A percentile compares a stretch with the other conserved stretches of the same genome.
Conservation (phyloP, 2,888 invertebrate species). For the Phengaris alcon region DNA sequence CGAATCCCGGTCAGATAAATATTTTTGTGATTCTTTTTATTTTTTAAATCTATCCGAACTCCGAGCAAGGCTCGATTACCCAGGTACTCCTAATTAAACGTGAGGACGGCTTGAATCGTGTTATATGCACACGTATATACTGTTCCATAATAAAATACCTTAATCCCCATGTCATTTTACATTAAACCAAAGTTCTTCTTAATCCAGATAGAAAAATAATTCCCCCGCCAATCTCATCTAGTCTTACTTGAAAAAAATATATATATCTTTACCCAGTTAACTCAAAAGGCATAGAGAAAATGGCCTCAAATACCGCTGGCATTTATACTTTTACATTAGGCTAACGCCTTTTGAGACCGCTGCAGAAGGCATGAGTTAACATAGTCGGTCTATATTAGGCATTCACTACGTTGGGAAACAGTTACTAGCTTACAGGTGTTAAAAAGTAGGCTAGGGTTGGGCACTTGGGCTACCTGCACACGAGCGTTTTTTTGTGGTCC, state of each 20-base stretch:
- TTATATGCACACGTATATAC: too few species aligned
- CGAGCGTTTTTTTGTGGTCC: too few species aligned
- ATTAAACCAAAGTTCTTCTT: too few species aligned
- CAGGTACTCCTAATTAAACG: too few species aligned
- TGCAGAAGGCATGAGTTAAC: background rate
- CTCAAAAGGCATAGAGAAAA: background rate
- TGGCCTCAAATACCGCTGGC: background rate
- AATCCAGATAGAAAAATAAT: too few species aligned
- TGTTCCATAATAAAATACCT: too few species aligned
- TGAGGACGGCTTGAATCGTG: too few species aligned
- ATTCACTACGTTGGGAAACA: constrained; percentile 26
- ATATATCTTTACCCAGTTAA: background rate
- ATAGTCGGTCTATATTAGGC: constrained; percentile 23
- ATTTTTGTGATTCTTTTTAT: too few species aligned
- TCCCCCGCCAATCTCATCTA: background rate
- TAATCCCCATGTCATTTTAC: too few species aligned
- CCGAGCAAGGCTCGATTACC: too few species aligned
- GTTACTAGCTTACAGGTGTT: constrained; percentile 28
- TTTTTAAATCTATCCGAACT: too few species aligned
- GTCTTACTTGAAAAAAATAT: background rate
- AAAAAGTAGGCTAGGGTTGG: constrained; percentile 20
- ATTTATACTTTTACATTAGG: constrained; percentile 21
- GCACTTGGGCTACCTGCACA: background rate
- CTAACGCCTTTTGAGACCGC: constrained; percentile 15
- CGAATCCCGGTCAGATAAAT: too few species aligned